A percentile compares a stretch with the other conserved stretches of the same genome.
Conservation (phyloP, 2,797 vertebrate genomes). For the Loris lydekkerianus region DNA sequence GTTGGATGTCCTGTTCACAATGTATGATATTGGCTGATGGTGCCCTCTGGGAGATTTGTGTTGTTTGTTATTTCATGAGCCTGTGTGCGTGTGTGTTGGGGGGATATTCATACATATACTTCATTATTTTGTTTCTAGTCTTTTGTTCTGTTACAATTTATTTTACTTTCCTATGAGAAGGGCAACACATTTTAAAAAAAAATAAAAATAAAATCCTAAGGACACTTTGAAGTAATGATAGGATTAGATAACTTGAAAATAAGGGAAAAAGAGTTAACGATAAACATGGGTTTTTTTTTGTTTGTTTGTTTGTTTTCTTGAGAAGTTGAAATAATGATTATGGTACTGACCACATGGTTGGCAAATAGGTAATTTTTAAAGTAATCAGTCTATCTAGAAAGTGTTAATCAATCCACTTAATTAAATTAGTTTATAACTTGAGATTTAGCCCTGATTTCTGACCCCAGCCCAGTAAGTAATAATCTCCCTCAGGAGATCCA, state of each 20-base stretch:
- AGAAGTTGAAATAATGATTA: background rate
- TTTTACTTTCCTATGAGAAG: background rate
- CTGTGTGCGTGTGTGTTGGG: background rate
- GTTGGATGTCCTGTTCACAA: background rate
- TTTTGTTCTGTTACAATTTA: background rate
- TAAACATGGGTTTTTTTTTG: background rate
- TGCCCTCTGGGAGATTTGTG: background rate
- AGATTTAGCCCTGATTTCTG: conserved; percentile 21
- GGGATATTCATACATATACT: background rate
- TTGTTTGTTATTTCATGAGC: background rate
- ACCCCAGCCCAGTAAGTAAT: background rate
- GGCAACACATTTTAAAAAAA: background rate
- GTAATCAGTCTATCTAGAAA: background rate
- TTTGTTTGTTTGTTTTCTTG: background rate
- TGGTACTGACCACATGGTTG: background rate
- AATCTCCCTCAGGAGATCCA: background rate
- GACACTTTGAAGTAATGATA: background rate
- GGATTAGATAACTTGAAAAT: conserved; percentile 14
- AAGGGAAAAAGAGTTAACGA: background rate
- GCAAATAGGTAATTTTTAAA: background rate
- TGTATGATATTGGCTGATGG: background rate
- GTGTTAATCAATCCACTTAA: background rate
- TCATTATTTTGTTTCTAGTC: background rate
- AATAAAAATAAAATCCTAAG: background rate
- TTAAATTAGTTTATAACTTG: background rate